Conservation (phyloP, 2,797 vertebrate genomes). For the Pantherophis alleghaniensis region DNA sequence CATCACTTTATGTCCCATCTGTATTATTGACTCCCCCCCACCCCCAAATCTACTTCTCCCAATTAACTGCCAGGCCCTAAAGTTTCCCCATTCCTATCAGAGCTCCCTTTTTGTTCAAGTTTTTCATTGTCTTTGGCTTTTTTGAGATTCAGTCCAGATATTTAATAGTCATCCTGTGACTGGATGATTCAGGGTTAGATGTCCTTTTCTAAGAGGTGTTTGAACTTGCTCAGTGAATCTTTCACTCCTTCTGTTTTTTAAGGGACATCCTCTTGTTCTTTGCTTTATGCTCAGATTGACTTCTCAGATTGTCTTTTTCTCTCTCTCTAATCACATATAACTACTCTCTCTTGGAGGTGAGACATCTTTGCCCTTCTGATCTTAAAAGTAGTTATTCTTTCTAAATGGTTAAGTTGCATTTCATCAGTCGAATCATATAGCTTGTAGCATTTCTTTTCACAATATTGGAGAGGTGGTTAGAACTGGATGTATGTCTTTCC, state of each 20-base stretch:
- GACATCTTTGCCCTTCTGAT: background rate
- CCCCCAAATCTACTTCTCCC: background rate
- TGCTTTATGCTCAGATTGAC: background rate
- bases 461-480: background rate
- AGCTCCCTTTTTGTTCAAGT: background rate
- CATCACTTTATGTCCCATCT: background rate
- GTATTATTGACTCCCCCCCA: background rate
- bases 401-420: background rate
- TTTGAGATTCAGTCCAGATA: background rate
- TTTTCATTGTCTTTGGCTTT: background rate
- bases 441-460: background rate
- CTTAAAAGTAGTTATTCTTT: background rate
- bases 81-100: background rate
- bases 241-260: background rate
- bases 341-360: background rate
- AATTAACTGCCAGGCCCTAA: background rate
- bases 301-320: background rate
- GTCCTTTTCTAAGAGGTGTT: background rate
- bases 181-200: background rate
- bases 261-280: background rate
- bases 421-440: background rate
- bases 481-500: background rate
- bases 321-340: background rate
- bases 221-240: background rate
- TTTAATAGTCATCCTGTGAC: background rate